Conservation (phyloP, 2,888 invertebrate genomes). For the Monochamus alternatus region DNA sequence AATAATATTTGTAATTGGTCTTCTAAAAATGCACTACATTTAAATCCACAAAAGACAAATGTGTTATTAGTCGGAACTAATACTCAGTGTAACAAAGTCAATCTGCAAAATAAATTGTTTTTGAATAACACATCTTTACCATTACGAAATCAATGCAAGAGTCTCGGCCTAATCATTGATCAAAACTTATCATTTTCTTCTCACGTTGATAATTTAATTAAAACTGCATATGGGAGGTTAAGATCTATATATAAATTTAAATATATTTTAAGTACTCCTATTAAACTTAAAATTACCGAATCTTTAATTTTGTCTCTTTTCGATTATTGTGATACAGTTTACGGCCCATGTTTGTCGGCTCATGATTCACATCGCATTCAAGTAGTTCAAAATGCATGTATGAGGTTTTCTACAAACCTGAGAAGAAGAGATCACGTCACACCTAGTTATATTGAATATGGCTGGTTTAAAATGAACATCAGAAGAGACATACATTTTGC, state of each 20-base stretch:
- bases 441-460: neutral
- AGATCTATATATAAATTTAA: constrained; percentile 7
- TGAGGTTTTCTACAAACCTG: neutral
- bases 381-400: neutral
- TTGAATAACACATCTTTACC: neutral
- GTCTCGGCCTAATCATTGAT: neutral
- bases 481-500: constrained; percentile 11
- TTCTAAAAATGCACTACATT: neutral
- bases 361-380: neutral
- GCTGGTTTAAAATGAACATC: neutral
- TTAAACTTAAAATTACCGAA: constrained; percentile 10
- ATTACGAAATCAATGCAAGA: neutral
- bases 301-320: constrained; percentile 3
- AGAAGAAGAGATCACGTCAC: constrained; percentile 8
- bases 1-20: neutral
- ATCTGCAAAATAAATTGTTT: neutral
- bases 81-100: neutral
- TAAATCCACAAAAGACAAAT: neutral
- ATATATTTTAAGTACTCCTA: neutral
- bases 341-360: constrained; percentile 7
- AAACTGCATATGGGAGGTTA: neutral
- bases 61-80: neutral
- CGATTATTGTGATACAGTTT: constrained; percentile 13
- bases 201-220: constrained; percentile 1
- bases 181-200: neutral